Conservation (phyloP, 2,888 invertebrate genomes). For the Crioceris asparagi region DNA sequence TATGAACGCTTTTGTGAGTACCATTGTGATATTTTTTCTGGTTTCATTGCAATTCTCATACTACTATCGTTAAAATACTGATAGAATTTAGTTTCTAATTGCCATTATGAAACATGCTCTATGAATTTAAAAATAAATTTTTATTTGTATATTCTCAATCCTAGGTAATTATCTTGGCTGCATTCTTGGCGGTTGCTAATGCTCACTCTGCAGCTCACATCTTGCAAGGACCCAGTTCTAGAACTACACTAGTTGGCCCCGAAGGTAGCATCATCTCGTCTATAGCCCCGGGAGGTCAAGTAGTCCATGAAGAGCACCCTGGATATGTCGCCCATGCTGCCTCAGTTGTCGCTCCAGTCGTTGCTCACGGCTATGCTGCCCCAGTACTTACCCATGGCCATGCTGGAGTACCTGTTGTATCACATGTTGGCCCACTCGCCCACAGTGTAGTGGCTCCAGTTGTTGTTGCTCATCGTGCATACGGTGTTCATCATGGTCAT, state of each 20-base stretch:
- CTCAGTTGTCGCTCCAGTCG: no score
- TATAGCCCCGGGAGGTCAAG: constrained; percentile 18
- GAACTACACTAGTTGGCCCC: constrained; percentile 26
- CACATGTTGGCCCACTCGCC: constrained; percentile 11
- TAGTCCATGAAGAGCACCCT: constrained; percentile 16
- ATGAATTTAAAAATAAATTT: no score
- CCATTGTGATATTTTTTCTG: no score
- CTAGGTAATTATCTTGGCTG: background rate
- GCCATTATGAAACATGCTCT: no score
- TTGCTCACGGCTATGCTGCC: no score
- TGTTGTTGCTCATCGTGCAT: background rate
- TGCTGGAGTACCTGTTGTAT: no score
- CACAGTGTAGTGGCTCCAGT: constrained; percentile 1
- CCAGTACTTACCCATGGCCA: no score
- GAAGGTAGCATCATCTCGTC: constrained; percentile 27
- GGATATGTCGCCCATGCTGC: constrained; percentile 3
- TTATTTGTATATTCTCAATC: background rate
- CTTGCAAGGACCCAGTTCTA: constrained; percentile 27
- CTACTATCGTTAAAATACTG: no score
- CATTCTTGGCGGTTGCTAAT: constrained; percentile 12
- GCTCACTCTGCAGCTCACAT: constrained; percentile 12
- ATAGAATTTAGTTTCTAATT: no score
- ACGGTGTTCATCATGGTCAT: background rate
- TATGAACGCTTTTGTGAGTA: no score
- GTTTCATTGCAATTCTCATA: no score